Evolutionary conservation across 1,140 invertebrate genomes (phyloP), one percentile per base, ranked within the genome.

Genomic region (Oscheius sp.): DNA sequence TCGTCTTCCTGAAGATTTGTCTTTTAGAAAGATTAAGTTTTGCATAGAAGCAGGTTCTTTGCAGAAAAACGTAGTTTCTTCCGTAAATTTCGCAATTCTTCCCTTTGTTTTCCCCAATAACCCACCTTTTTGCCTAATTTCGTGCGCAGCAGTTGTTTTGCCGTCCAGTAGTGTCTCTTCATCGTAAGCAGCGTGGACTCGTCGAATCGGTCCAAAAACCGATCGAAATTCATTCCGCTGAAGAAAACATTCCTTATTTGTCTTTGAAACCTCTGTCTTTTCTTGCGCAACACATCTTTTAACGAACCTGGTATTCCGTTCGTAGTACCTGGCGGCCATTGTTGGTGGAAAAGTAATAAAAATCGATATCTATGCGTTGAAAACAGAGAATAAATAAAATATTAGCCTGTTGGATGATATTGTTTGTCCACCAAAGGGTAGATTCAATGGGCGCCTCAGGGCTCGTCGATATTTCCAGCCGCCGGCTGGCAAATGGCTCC

Each of bases 81-180:
- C 49, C 49, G 15, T 20, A 7, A 55, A 55, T 23, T 4, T 4
- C 49, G 7, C 49, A 15, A 7, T 26, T 4, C 23, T 23, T 26
- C 49, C 49, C 23, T 23, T 10, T 42, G 38, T 7, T 58, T 58
- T 58, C 23, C 26, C 15, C 15, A 7, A 23, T 58, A 0, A 35
- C 66, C 28, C 36, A 74, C 72, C 55, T 74, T 97, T 82, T 94
- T 93, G 3, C 95, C 94, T 20, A 99, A 87, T 87, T 95, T 97
- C 79, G 92, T 88, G 65, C 94, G 90, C 31, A 99, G 90, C 58
- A 92, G 91, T 87, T 97, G 95, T 84, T 97, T 98, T 2, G 95
- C 97, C 34, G 97, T 91, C 95, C 95, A 99, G 86, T 93, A 98
- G 75, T 96, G 93, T 85, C 95, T 92, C 84, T 97, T 93, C 89